These are phyloP conservation scores for Macrotrachela quadricornifera DNA, from an alignment of 1,140 invertebrate genomes.

Conservation along the genomic window DNA sequence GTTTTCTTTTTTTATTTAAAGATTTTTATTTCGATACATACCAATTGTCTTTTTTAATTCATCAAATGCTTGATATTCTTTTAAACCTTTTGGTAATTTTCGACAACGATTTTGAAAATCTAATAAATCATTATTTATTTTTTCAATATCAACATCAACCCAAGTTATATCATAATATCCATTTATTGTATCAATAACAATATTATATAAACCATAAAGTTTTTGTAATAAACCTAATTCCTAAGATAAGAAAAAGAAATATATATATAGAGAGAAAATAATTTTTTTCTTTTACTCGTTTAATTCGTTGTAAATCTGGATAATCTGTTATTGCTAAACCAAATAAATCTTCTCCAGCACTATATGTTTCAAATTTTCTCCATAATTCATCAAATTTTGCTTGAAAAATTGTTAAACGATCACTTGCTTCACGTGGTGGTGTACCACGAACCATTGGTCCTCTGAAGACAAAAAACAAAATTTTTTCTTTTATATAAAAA, in stretches of 20 bases:
- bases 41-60: conserved; percentile 74
- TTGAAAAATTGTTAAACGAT: conserved; percentile 72
- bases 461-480: not conserved
- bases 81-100: conserved; percentile 77
- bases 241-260: conserved; percentile 35
- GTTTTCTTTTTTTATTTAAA: too few species aligned
- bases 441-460: conserved; percentile 80
- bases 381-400: conserved; percentile 81
- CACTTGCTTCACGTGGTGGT: conserved; percentile 69
- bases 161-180: conserved; percentile 89
- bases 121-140: conserved; percentile 85
- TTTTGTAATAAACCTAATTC: conserved; percentile 83
- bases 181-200: conserved; percentile 79
- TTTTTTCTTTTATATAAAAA: not conserved
- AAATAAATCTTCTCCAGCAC: conserved; percentile 79
- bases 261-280: not conserved
- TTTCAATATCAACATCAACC: conserved; percentile 85
- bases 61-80: conserved; percentile 91
- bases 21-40: not conserved
- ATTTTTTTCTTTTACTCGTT: conserved; percentile 16
- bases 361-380: conserved; percentile 72
- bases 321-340: conserved; percentile 71
- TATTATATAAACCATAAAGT: conserved; percentile 81
- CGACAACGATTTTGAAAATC: conserved; percentile 65
- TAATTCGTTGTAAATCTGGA: conserved; percentile 67